Conservation (phyloP, 2,888 invertebrate species). For the Drosophila fungiperda region DNA sequence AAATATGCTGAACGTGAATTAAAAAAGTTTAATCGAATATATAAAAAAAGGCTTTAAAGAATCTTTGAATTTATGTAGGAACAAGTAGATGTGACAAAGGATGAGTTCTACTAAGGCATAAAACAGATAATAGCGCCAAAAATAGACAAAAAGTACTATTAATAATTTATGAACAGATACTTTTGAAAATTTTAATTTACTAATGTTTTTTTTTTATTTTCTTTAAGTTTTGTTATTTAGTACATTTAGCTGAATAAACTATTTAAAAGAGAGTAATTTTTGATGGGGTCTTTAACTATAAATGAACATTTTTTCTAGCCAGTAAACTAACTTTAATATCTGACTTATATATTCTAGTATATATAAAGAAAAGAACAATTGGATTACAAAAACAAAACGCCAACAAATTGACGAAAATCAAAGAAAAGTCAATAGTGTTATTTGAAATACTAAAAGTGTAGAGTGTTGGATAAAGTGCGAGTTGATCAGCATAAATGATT, state of each 20-base stretch:
- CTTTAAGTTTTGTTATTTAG: neutral
- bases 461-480: slow-evolving; percentile 35
- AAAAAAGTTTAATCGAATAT: neutral
- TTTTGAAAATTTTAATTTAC: too few relatives aligned
- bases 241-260: neutral
- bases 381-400: neutral
- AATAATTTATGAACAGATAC: neutral
- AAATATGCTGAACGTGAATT: neutral
- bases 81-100: neutral
- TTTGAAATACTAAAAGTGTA: slow-evolving; percentile 1
- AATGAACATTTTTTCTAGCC: neutral
- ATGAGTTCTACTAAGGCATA: neutral
- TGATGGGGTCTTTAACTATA: neutral
- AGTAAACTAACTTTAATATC: neutral
- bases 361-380: neutral
- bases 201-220: neutral
- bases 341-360: neutral
- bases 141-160: neutral
- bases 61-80: neutral
- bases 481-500: slow-evolving; percentile 80
- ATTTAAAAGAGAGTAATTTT: neutral
- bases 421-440: neutral
- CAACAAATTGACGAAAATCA: neutral
- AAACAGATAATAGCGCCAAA: neutral
- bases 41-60: neutral